Evolutionary conservation across 64 coral and sea anemone species (phyloP).

Genomic region (Stylophora pistillata): DNA sequence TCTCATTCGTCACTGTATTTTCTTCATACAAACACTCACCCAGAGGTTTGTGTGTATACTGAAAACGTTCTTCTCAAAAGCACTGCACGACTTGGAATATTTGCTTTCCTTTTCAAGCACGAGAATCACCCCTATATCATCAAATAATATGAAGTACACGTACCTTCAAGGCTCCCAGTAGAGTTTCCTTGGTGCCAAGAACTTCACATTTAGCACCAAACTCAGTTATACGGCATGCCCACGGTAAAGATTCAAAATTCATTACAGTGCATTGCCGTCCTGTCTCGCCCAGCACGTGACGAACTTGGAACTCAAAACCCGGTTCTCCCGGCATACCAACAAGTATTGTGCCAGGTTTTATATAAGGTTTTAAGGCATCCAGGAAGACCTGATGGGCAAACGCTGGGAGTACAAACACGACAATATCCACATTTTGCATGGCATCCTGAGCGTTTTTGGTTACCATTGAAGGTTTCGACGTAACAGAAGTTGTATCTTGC

Average conservation of each 20-base stretch:
- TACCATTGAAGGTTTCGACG: slow-evolving; percentile 43
- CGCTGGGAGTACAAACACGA: slow-evolving; percentile 37
- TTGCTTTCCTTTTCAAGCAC: no score
- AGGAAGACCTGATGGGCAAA: slow-evolving; percentile 55
- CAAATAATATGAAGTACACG: neutral
- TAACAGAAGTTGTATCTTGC: neutral
- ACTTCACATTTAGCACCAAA: slow-evolving; percentile 30
- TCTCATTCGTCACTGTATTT: no score
- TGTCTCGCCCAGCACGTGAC: slow-evolving; percentile 36
- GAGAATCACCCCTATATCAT: no score
- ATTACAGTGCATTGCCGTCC: slow-evolving; percentile 34
- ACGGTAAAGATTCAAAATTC: slow-evolving; percentile 74
- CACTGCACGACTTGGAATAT: no score
- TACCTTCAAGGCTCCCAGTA: slow-evolving; percentile 34
- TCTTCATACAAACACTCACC: no score
- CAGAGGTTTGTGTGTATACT: no score
- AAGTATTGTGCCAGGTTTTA: slow-evolving; percentile 63
- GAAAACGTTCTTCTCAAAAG: no score
- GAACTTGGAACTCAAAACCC: slow-evolving; percentile 69
- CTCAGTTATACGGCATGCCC: slow-evolving; percentile 51
- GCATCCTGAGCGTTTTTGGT: slow-evolving; percentile 64
- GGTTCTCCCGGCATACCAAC: slow-evolving; percentile 67
- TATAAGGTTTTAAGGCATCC: slow-evolving; percentile 32
- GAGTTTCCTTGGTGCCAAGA: neutral
- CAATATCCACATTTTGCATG: slow-evolving; percentile 21